Base-by-base conservation (phyloP, 2,113 vertebrate species). In the Dicrurus megarhynchus region DNA sequence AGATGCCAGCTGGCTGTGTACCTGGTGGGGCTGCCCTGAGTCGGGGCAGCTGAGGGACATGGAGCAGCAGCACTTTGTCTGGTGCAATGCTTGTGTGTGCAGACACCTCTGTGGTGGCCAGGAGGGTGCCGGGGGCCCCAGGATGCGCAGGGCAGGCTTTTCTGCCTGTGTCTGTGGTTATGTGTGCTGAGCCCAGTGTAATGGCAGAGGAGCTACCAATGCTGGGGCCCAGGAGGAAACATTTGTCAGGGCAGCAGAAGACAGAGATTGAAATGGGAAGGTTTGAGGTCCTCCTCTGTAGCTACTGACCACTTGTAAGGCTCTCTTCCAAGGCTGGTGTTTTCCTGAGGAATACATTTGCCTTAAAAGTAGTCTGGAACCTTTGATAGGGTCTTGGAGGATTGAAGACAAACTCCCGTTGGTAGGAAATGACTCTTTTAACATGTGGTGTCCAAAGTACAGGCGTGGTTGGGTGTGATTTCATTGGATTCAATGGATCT, bases 151-250 rank as follows among this genome's bases (percentile, higher is more conserved):
- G 19, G 12, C 35, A 52, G 39, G 17, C 41, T 35, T 52, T 50
- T 46, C 46, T 68, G 77, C 27, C 39, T 16, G 4, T 5, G 16
- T 17, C 47, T 49, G 15, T 28, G 27, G 5, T 44, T 39, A 1
- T 15, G 30, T 65, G 63, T 61, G 9, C 30, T 0, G 3, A 78
- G 83, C 46, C 19, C 2, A 0, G 50, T 0, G 0, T 32, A 23
- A 24, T 18, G 44, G 32, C 59, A 50, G 59, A 63, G 47, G n/a
- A 61, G 39, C 42, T 50, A 0, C 55, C 0, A 0, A 33, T 74
- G 19, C 57, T 86, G 53, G 28, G 23, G 27, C 33, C 56, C 24
- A 3, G 18, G 12, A 22, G n/a, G 68, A 37, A 79, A 11, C 2
- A 0, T 52, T 71, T 49, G 27, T n/a, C 16, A 23, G 27, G 22